Base-by-base conservation (phyloP, 2,888 invertebrate genomes). In the Troides oblongomaculatus region DNA sequence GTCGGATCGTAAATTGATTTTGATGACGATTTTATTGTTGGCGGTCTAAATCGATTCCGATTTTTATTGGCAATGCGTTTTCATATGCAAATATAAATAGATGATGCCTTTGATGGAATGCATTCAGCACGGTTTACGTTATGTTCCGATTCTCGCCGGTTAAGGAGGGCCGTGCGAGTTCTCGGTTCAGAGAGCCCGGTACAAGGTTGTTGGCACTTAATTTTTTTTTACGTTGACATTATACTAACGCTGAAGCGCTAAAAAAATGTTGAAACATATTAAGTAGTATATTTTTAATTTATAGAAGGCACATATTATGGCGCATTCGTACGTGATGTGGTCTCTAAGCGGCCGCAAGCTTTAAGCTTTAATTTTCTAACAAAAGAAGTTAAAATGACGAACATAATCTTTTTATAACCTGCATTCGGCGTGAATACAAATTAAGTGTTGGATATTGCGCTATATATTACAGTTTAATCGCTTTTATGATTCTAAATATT, bases 401-500 rank as follows among this genome's bases (percentile, higher is more conserved):
- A 85, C 85, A 83, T 87, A 86, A 86, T 87, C 79, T 88, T 90
- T 90, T 90, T 90, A 89, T 88, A 86, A 84, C 85, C 77, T 74
- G 79, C 79, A 83, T 85, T 77, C 84, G 81, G 78, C 79, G 77
- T 83, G 92, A 89, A 92, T 92, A 92, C 88, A 86, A 89, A 92
- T 89, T 84, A 73, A 80, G 77, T 77, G 80, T 77, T 30, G 84
- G 84, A 84, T 90, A 92, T 90, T 91, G 82, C 82, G 86, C 90
- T 89, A 90, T 90, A 91, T 90, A 87, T 91, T 91, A 89, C 82
- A 84, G 84, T 83, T 84, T 86, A 88, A 91, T 92, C 80, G 87
- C 85, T 88, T 91, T 92, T 90, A 89, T 91, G 88, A 86, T 87
- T 87, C 86, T 81, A 92, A 92, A 92, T 92, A 90, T 92, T 92